Evolutionary conservation across 2,797 vertebrate species (phyloP), one percentile per base, ranked within the genome.

Genomic region (Acridotheres tristis): DNA sequence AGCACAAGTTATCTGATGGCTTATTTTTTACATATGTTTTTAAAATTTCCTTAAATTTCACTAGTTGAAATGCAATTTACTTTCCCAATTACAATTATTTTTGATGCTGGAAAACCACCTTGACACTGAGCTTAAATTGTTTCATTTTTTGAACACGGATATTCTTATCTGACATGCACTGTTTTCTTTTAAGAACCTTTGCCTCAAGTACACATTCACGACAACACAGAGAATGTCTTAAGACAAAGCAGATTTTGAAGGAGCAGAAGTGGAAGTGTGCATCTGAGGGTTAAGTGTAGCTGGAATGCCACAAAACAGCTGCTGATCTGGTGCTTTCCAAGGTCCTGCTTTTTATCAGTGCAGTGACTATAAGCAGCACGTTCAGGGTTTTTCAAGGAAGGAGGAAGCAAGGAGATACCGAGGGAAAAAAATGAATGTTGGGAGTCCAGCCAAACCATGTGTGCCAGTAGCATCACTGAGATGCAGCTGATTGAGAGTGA

Each of bases 341-440:
- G 62, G 71, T 78, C 90, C 72, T 61, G 58, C 32, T 89, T 74
- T 86, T 18, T 20, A 67, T 74, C 69, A 59, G 57, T 0, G 0
- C 1, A 5, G 30, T 30, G 57, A 47, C 45, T 69, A 7, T n/a
- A 58, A 92, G 45, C 17, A 0, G 1, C 36, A 30, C 0, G 0
- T 19, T 77, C 9, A 1, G 32, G 32, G 30, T 53, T 94, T 89
- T 63, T 47, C 20, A 54, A 85, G 69, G 47, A 77, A 67, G 38
- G 36, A 71, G 36, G n/a, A 91, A 85, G 17, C 38, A 62, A 85
- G 66, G 57, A 81, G 71, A 63, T 20, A 75, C 20, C 0, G 0
- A 79, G 51, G 45, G 5, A 36, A 61, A 62, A 63, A 85, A 76
- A 79, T 0, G 5, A 40, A 21, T 26, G 20, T 13, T 79, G 59